Evolutionary conservation across 2,113 vertebrate genomes (phyloP).

Genomic region (Atrichornis clamosus): DNA sequence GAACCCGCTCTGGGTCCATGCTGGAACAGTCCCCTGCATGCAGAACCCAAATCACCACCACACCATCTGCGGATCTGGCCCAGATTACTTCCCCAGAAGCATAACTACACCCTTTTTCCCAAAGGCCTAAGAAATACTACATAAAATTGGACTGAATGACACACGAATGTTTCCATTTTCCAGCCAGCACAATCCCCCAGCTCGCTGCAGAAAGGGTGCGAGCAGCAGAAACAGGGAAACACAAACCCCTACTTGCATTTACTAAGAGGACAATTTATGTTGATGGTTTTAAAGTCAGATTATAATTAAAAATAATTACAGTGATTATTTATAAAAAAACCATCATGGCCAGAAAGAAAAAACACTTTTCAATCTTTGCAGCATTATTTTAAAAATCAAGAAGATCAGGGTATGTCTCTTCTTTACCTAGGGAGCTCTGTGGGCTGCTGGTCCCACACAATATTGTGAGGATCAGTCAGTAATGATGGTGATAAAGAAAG

Average conservation of each 20-base stretch:
- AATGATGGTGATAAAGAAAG: background rate
- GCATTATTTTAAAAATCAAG: background rate
- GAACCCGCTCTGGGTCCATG: background rate
- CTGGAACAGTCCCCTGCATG: background rate
- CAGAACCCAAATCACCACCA: background rate
- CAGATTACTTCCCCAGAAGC: background rate
- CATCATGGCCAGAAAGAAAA: background rate
- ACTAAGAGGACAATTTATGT: background rate
- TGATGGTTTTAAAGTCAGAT: background rate
- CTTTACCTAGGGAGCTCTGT: background rate
- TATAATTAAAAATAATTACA: background rate
- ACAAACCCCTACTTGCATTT: background rate
- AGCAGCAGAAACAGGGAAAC: background rate
- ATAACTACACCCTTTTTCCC: background rate
- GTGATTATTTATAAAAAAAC: background rate
- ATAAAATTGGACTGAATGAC: background rate
- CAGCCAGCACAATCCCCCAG: background rate
- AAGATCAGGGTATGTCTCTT: background rate
- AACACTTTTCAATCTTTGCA: background rate
- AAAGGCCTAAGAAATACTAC: background rate
- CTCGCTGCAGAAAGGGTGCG: background rate
- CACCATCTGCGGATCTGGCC: rapidly evolving
- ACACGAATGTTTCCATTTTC: rapidly evolving
- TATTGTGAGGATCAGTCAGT: background rate
- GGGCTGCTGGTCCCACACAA: background rate